Conservation (phyloP, 2,888 invertebrate species). For the Melitaea athalia region DNA sequence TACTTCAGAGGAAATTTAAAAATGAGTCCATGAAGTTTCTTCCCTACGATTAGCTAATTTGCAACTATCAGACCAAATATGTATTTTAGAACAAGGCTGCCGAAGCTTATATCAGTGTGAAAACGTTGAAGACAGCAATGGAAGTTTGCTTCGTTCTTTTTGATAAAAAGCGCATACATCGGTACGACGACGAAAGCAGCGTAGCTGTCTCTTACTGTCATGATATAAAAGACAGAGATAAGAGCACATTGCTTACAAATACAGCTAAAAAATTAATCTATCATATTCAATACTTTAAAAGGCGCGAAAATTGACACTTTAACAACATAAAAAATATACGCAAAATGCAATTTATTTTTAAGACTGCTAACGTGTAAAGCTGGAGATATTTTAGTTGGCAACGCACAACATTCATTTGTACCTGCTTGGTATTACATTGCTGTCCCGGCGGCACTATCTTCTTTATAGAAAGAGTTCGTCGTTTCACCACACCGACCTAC, state of each 20-base stretch:
- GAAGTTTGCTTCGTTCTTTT: not conserved
- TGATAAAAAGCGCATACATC: not conserved
- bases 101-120: no score
- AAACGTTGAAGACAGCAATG: no score
- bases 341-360: not conserved
- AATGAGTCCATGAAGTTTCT: no score
- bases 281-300: not conserved
- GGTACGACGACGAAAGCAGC: not conserved
- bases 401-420: conserved; percentile 11
- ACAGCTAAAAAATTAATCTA: not conserved
- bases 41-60: no score
- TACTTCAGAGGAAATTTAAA: no score
- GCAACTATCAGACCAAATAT: no score
- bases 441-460: conserved; percentile 43
- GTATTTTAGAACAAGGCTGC: no score
- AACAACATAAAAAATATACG: not conserved
- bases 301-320: not conserved
- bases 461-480: conserved; percentile 78
- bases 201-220: not conserved
- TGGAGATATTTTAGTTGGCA: not conserved
- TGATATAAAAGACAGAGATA: not conserved
- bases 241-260: not conserved
- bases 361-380: conserved; percentile 15
- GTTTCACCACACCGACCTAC: conserved; percentile 75
- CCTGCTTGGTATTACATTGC: conserved; percentile 31